Evolutionary conservation across 2,113 vertebrate genomes (phyloP).

Genomic region (Bubo bubo): DNA sequence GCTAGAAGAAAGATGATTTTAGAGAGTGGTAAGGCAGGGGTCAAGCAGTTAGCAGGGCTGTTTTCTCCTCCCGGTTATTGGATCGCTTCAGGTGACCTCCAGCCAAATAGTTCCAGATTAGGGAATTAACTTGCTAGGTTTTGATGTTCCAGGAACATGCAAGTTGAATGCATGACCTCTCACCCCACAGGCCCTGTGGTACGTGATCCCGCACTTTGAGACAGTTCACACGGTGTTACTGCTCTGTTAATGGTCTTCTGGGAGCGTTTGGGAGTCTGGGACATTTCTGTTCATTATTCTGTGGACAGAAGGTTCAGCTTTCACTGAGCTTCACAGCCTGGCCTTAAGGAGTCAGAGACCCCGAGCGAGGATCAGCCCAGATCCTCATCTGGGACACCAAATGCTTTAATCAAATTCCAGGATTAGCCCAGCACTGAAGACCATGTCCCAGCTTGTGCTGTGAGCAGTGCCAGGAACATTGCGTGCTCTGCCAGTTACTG

Average conservation of each 20-base stretch:
- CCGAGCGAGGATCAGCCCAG: not conserved
- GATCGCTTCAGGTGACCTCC: not conserved
- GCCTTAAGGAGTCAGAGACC: not conserved
- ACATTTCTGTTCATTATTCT: not conserved
- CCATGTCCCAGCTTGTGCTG: not conserved
- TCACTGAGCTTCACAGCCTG: not conserved
- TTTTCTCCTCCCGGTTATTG: not conserved
- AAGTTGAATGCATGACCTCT: not conserved
- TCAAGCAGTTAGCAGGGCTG: not conserved
- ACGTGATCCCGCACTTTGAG: not conserved
- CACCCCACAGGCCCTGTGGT: not conserved
- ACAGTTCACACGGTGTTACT: not conserved
- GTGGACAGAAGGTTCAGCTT: not conserved
- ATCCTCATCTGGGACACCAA: not conserved
- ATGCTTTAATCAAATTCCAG: not conserved
- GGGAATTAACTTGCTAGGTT: not conserved
- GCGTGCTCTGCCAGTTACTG: not conserved
- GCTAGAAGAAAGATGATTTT: not conserved
- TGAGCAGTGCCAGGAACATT: not conserved
- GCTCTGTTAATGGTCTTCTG: not conserved
- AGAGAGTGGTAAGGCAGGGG: not conserved
- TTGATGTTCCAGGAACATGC: not conserved
- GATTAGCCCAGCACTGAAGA: not conserved
- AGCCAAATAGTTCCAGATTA: slow-evolving; percentile 16
- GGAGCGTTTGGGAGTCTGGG: not conserved